Percentiles rank a stretch among this genome's conserved stretches.
phyloP scores from a whole-genome alignment of 2,113 vertebrate species.

The Murina feae region DNA sequence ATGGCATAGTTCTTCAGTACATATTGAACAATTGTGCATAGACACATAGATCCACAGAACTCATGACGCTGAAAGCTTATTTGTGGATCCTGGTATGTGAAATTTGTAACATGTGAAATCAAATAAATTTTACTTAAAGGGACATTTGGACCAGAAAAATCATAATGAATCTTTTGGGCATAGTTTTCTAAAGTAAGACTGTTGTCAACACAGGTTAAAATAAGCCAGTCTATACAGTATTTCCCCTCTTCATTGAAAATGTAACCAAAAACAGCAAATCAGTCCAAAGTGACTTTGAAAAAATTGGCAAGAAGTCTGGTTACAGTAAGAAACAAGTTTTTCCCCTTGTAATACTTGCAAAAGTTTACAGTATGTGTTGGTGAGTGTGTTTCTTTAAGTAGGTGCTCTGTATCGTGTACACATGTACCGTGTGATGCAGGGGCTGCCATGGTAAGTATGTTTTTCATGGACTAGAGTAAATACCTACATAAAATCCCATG shows the following conservation, averaged over 20 bases:
- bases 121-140: slow-evolving; percentile 48
- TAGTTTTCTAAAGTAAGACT: slow-evolving; percentile 55
- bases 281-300: slow-evolving; percentile 38
- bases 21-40: background rate
- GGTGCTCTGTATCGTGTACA: slow-evolving; percentile 86
- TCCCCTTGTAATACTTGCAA: slow-evolving; percentile 77
- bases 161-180: slow-evolving; percentile 22
- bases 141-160: slow-evolving; percentile 25
- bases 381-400: slow-evolving; percentile 89
- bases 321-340: slow-evolving; percentile 50
- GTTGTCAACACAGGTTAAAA: slow-evolving; percentile 59
- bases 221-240: slow-evolving; percentile 43
- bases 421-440: slow-evolving; percentile 86
- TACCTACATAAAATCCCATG: slow-evolving; percentile 60
- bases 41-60: background rate
- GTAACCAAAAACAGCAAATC: slow-evolving; percentile 40
- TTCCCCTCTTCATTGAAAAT: slow-evolving; percentile 44
- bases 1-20: slow-evolving; percentile 22
- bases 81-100: background rate
- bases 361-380: slow-evolving; percentile 83
- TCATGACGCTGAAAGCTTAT: background rate
- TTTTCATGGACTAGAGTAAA: slow-evolving; percentile 82
- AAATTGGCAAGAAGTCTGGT: slow-evolving; percentile 61
- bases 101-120: background rate
- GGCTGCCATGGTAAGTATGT: slow-evolving; percentile 85